Percentiles rank a stretch among this genome's conserved stretches.
These are phyloP conservation scores for Saguinus midas DNA, from an alignment of 2,113 vertebrate species.

Conservation along the genomic window DNA sequence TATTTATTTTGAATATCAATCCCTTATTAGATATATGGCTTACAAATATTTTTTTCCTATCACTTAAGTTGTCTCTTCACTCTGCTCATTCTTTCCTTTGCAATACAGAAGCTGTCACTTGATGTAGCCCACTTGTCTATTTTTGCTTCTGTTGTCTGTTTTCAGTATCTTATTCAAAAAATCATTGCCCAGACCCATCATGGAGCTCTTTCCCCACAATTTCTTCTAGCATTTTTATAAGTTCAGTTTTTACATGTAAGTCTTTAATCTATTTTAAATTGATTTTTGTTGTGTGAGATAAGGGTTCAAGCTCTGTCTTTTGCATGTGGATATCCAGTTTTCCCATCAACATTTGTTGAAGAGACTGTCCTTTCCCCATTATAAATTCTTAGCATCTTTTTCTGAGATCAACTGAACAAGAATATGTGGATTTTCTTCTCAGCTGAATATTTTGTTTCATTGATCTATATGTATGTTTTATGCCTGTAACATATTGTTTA, in stretches of 20 bases:
- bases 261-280: neutral
- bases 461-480: neutral
- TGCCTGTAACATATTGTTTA: neutral
- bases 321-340: neutral
- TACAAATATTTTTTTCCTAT: neutral
- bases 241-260: neutral
- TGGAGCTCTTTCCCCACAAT: neutral
- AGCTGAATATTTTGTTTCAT: neutral
- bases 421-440: neutral
- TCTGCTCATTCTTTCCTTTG: neutral
- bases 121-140: neutral
- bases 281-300: neutral
- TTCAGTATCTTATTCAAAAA: neutral
- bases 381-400: neutral
- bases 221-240: neutral
- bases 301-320: neutral
- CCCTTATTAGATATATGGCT: too few relatives aligned
- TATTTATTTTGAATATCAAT: neutral
- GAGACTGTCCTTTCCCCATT: neutral
- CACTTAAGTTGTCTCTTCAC: neutral
- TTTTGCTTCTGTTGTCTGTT: neutral
- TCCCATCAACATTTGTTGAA: neutral
- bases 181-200: neutral
- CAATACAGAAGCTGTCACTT: neutral
- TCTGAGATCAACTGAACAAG: neutral